A percentile compares a stretch with the other conserved stretches of the same genome.
Conservation (phyloP, 2,888 invertebrate genomes). For the Mythimna albipuncta region DNA sequence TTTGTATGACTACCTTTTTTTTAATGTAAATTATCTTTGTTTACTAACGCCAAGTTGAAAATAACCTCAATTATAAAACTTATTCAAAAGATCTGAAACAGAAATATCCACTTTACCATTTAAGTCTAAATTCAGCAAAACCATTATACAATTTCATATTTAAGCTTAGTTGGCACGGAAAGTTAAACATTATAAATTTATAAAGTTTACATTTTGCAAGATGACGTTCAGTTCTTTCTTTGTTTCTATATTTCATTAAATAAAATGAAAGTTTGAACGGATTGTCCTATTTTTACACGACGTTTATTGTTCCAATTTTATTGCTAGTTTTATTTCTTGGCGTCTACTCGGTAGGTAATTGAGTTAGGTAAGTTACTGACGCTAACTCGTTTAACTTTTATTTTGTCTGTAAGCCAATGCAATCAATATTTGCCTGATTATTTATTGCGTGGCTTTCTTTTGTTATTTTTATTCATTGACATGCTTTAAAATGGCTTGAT, state of each 20-base stretch:
- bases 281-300: slow-evolving; percentile 49
- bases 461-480: slow-evolving; percentile 6
- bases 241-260: slow-evolving; percentile 60
- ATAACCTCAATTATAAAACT: slow-evolving; percentile 1
- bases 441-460: slow-evolving; percentile 10
- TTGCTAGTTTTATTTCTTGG: slow-evolving; percentile 45
- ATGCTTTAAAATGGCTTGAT: neutral
- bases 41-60: slow-evolving; percentile 15
- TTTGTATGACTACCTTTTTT: neutral
- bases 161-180: slow-evolving; percentile 55
- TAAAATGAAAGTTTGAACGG: slow-evolving; percentile 51
- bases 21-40: slow-evolving; percentile 5
- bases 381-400: slow-evolving; percentile 21
- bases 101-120: slow-evolving; percentile 42
- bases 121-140: slow-evolving; percentile 48
- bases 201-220: slow-evolving; percentile 66
- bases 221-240: slow-evolving; percentile 59
- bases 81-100: slow-evolving; percentile 38
- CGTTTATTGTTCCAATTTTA: slow-evolving; percentile 49
- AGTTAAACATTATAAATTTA: slow-evolving; percentile 61
- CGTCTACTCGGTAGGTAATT: slow-evolving; percentile 23
- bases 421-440: neutral
- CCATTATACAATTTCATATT: slow-evolving; percentile 46
- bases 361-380: slow-evolving; percentile 31
- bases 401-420: neutral